These are phyloP conservation scores for Aricia artaxerxes DNA, from an alignment of 2,888 invertebrate genomes.

Conservation along the genomic window DNA sequence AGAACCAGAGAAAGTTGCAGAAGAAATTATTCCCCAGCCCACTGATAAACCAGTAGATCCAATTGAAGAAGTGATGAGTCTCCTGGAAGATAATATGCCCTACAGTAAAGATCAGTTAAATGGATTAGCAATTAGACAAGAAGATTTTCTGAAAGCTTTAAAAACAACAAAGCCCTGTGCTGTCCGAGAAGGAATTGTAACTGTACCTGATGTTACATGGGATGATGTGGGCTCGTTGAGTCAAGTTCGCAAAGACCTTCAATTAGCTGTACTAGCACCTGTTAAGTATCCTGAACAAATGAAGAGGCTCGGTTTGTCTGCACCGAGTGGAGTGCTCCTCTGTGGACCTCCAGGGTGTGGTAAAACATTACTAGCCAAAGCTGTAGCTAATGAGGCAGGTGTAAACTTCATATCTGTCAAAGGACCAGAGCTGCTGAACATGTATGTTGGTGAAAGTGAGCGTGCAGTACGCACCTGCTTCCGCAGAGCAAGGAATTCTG, in stretches of 20 bases:
- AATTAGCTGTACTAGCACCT: constrained; percentile 95
- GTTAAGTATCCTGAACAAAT: constrained; percentile 92
- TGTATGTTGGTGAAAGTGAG: constrained; percentile 99
- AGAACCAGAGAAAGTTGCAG: constrained; percentile 44
- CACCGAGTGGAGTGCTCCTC: constrained; percentile 93
- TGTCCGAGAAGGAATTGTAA: constrained; percentile 97
- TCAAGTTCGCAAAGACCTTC: constrained; percentile 93
- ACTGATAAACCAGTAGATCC: constrained; percentile 48
- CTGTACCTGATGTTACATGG: constrained; percentile 98
- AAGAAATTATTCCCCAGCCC: constrained; percentile 35
- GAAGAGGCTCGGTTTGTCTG: constrained; percentile 87
- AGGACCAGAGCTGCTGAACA: constrained; percentile 98
- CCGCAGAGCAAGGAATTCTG: constrained; percentile 94
- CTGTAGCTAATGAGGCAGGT: constrained; percentile 98
- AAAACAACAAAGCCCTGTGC: constrained; percentile 94
- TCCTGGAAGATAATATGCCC: constrained; percentile 84
- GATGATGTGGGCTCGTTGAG: constrained; percentile 96
- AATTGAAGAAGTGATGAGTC: constrained; percentile 80
- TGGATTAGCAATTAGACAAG: constrained; percentile 84
- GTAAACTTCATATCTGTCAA: constrained; percentile 99
- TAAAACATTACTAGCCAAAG: constrained; percentile 98
- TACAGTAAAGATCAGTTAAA: constrained; percentile 82
- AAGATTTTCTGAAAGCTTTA: constrained; percentile 89
- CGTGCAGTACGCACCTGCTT: constrained; percentile 97
- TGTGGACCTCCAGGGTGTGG: constrained; percentile 99